Percentiles rank a stretch among this genome's conserved stretches.
phyloP scores from a whole-genome alignment of 2,113 vertebrate species.

The Pollimyrus isidori region DNA sequence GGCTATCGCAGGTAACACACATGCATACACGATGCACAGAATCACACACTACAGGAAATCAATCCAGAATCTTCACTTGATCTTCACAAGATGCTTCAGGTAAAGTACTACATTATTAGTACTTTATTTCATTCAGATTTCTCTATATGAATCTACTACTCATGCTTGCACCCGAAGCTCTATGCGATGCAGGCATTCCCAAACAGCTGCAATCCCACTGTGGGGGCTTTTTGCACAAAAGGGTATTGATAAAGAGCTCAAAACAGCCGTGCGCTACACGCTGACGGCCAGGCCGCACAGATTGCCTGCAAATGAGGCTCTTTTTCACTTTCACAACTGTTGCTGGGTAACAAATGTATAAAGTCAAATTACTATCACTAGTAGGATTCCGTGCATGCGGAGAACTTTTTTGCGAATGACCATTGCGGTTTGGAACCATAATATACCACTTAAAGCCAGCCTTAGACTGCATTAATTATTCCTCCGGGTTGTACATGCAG shows the following conservation, averaged over 20 bases:
- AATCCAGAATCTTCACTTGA: neutral
- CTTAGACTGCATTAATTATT: neutral
- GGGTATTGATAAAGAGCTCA: slow-evolving; percentile 1
- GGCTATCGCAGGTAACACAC: neutral
- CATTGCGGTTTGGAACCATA: slow-evolving; percentile 11
- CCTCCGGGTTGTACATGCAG: neutral
- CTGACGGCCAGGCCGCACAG: neutral
- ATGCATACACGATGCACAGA: neutral
- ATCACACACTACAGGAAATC: neutral
- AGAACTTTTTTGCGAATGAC: neutral
- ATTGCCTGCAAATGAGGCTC: neutral
- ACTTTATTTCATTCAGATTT: neutral
- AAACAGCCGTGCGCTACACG: neutral
- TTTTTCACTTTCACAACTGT: neutral
- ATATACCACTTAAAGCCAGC: neutral
- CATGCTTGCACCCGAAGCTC: neutral
- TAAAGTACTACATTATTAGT: neutral
- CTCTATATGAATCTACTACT: neutral
- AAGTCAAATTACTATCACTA: neutral
- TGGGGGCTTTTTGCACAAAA: neutral
- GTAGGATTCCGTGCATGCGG: neutral
- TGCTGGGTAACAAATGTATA: neutral
- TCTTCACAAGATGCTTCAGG: neutral
- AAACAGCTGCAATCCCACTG: neutral
- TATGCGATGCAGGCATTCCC: neutral